These are phyloP conservation scores for Schrankia costaestrigalis DNA, from an alignment of 2,888 invertebrate genomes.

Conservation along the genomic window DNA sequence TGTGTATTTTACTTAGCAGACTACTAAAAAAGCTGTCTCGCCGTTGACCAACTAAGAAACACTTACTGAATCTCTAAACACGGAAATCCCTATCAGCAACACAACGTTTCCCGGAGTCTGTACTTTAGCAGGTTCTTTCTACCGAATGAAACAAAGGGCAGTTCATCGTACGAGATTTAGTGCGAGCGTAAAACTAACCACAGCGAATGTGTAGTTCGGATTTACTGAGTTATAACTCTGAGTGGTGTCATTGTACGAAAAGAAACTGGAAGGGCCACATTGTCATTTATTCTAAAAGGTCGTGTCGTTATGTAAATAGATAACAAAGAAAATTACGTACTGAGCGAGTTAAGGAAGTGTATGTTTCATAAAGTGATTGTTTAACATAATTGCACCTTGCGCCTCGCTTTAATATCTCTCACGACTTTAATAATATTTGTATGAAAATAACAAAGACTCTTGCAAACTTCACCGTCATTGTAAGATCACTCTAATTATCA, in stretches of 20 bases:
- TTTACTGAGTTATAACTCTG: slow-evolving; percentile 39
- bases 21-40: slow-evolving; percentile 70
- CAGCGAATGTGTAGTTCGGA: slow-evolving; percentile 32
- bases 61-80: slow-evolving; percentile 35
- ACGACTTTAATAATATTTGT: slow-evolving; percentile 16
- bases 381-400: slow-evolving; percentile 24
- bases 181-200: slow-evolving; percentile 35
- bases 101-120: slow-evolving; percentile 28
- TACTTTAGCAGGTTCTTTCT: slow-evolving; percentile 31
- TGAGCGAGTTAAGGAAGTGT: slow-evolving; percentile 24
- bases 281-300: slow-evolving; percentile 5
- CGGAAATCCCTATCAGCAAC: slow-evolving; percentile 33
- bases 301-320: slow-evolving; percentile 11
- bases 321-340: slow-evolving; percentile 21
- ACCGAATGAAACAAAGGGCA: slow-evolving; percentile 36
- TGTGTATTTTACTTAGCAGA: no score
- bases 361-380: slow-evolving; percentile 32
- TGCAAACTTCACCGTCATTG: no score
- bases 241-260: slow-evolving; percentile 24
- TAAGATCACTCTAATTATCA: no score
- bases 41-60: slow-evolving; percentile 41
- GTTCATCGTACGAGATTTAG: slow-evolving; percentile 43
- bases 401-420: slow-evolving; percentile 14
- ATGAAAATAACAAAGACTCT: slow-evolving; percentile 11
- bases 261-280: slow-evolving; percentile 22